phyloP scores from a whole-genome alignment of 1,140 invertebrate species.

The Papilio dardanus region DNA sequence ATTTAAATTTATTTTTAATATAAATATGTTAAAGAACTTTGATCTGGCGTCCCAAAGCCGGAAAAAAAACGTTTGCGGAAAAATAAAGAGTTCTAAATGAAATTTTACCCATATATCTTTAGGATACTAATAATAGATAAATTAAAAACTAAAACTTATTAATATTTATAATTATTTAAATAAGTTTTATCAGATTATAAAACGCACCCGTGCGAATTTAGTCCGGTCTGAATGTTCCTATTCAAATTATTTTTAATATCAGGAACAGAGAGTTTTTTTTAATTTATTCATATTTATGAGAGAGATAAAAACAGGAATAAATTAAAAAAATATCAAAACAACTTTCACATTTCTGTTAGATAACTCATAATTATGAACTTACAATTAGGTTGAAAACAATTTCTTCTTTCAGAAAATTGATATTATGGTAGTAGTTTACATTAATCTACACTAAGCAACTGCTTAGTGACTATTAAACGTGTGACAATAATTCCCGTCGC shows the following conservation, averaged over 20 bases:
- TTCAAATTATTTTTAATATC: neutral
- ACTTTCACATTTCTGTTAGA: neutral
- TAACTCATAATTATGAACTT: too few relatives aligned
- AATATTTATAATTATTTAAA: slow-evolving; percentile 19
- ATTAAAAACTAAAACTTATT: neutral
- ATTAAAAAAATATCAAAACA: neutral
- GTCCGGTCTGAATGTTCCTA: neutral
- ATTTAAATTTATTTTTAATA: too few relatives aligned
- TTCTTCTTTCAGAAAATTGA: too few relatives aligned
- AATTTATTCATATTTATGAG: neutral
- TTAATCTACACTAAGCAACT: too few relatives aligned
- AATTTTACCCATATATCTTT: neutral
- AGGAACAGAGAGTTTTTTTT: too few relatives aligned
- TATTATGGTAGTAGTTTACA: too few relatives aligned
- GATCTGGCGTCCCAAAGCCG: too few relatives aligned
- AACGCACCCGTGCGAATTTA: neutral
- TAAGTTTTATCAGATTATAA: slow-evolving; percentile 12
- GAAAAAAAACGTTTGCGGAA: neutral
- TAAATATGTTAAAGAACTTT: too few relatives aligned
- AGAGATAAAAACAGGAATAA: neutral
- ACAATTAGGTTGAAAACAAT: too few relatives aligned
- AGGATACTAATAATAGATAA: neutral
- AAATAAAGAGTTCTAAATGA: neutral
- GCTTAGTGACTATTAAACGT: too few relatives aligned
- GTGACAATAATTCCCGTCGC: too few relatives aligned